Evolutionary conservation across 2,888 invertebrate species (phyloP), one percentile per base, ranked within the genome.

Genomic region (Nycteola revayana): DNA sequence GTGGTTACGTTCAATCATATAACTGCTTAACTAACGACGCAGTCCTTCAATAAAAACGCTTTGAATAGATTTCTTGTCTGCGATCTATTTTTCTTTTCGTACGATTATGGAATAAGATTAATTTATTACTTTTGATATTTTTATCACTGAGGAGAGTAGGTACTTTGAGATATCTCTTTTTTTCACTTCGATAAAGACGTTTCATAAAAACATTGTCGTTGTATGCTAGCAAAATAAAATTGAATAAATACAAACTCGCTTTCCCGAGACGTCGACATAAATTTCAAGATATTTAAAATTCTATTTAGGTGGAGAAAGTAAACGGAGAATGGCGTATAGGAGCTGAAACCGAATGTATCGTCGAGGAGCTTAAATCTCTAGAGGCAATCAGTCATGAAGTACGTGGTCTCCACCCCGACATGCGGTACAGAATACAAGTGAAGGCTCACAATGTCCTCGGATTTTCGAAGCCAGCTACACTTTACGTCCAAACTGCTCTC

Each of bases 371-470:
- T 21, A 91, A 91, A 52, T 92, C 92, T 27, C 90, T 90, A 32
- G 89, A 90, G 54, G 92, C 92, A 37, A 92, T 92, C 34, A 90
- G 81, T 43, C 92, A 91, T 58, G 93, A 93, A 81, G 89, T 97
- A 66, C 90, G 90, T 45, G 83, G 90, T 8, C 90, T 98, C 9
- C 87, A 88, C 32, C 92, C 96, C 0, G 94, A 96, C 71, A 94
- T 95, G 3, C 92, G 92, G 51, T 98, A 98, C 89, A 92, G 92
- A 66, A 93, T 96, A 65, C 94, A 96, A 68, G 89, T 98, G 36
- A 90, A 92, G 53, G 98, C 97, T 25, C 94, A 94, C 75, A 98
- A 98, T 78, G 85, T 91, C 10, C 94, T 97, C 46, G 98, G 97
- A 36, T 93, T 89, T 80, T 96, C 97, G 63, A 88, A 91, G 40